Evolutionary conservation across 2,113 vertebrate genomes (phyloP), one percentile per base, ranked within the genome.

Genomic region (Diglossa brunneiventris): DNA sequence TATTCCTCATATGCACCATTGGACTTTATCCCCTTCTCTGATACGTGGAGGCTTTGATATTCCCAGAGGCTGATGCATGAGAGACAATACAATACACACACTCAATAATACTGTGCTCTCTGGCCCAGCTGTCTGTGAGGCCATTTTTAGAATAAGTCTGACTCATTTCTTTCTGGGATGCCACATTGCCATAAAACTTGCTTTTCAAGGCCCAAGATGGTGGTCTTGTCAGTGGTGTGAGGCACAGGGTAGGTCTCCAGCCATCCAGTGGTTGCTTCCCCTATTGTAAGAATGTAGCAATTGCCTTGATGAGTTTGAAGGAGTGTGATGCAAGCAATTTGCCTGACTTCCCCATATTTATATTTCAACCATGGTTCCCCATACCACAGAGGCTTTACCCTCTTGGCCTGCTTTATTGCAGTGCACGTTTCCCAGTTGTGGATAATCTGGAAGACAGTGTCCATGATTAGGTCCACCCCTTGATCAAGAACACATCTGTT

Each of bases 161-260:
- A 41, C 11, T 69, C 7, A 49, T 1, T 49, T 49, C 23, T 69
- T 69, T 41, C 30, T 69, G 35, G 18, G 35, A 5, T 39, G 42
- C 10, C 27, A 27, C 2, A 1, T 23, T 10, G 4, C 55, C 44
- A n/a, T 2, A 41, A 26, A 9, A n/a, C 5, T 50, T 50, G 12
- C 24, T 50, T 82, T 82, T 59, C 55, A 70, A 70, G 55, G 35
- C 55, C 24, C 66, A 42, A 28, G 44, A 19, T 23, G 6, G 23
- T 41, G 35, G 7, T n/a, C 24, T 23, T 23, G 20, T 15, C 33
- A 31, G 47, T 37, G 27, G 47, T 13, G 3, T 44, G 33, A 21
- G 15, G 42, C 13, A 39, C 17, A 27, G 13, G 10, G 27, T 39
- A 56, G 2, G 4, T 47, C n/a, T 81, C 28, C 52, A 47, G 52